Conservation (phyloP, 2,113 vertebrate species). For the Phyllostomus hastatus region DNA sequence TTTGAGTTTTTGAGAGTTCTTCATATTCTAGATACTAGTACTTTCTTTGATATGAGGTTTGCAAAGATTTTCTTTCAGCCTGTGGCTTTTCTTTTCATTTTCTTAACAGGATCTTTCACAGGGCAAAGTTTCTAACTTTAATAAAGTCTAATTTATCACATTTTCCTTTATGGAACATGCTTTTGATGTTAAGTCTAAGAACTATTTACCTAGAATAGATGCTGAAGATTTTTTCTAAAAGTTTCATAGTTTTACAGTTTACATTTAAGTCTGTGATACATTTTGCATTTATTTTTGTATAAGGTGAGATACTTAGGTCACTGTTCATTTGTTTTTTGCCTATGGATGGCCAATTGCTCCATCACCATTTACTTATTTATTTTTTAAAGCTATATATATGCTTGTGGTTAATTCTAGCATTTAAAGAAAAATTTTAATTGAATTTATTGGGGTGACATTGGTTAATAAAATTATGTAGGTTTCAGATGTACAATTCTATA, state of each 20-base stretch:
- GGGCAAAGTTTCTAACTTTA: neutral
- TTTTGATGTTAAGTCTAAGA: neutral
- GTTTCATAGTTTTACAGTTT: constrained; percentile 16
- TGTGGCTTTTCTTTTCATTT: neutral
- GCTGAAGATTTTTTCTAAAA: neutral
- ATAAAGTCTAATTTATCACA: neutral
- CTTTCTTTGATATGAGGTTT: neutral
- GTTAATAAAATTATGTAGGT: neutral
- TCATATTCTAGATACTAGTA: neutral
- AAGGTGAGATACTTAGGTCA: neutral
- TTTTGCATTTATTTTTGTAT: neutral
- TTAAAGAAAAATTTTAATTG: neutral
- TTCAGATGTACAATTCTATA: neutral
- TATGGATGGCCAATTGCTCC: neutral
- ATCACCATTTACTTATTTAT: neutral
- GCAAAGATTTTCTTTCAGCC: neutral
- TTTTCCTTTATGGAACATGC: neutral
- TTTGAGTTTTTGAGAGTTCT: neutral
- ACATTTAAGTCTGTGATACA: neutral
- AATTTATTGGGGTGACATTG: neutral
- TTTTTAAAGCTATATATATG: neutral
- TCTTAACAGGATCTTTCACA: neutral
- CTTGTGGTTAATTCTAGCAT: neutral
- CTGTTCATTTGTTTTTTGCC: neutral
- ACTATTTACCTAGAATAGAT: neutral